A percentile compares a stretch with the other conserved stretches of the same genome.
These are phyloP conservation scores for Etheostoma cragini DNA, from an alignment of 2,113 vertebrate genomes.

Conservation along the genomic window DNA sequence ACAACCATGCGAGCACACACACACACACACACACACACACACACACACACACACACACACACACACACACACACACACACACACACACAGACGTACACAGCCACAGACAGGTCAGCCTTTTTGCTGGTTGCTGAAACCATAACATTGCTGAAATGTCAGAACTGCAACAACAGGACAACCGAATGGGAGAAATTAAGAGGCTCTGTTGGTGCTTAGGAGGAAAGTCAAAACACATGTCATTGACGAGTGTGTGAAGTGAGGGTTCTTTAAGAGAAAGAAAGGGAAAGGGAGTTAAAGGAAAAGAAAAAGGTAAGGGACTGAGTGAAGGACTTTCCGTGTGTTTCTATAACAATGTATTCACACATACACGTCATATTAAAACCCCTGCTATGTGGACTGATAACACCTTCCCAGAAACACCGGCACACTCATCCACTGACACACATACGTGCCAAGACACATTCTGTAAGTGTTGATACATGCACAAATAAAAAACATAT, in stretches of 20 bases:
- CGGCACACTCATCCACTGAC: neutral
- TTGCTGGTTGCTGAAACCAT: slow-evolving; percentile 61
- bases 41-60: neutral
- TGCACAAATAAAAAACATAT: slow-evolving; percentile 54
- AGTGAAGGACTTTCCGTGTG: neutral
- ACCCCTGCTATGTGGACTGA: neutral
- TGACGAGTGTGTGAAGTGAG: slow-evolving; percentile 64
- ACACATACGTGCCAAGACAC: slow-evolving; percentile 9
- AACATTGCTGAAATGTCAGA: slow-evolving; percentile 59
- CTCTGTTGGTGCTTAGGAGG: slow-evolving; percentile 71
- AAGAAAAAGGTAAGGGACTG: neutral
- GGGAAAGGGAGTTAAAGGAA: neutral
- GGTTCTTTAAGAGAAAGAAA: slow-evolving; percentile 21
- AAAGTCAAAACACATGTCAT: slow-evolving; percentile 79
- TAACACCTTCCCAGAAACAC: slow-evolving; percentile 2
- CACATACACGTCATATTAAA: neutral
- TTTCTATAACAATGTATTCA: neutral
- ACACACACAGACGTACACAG: neutral
- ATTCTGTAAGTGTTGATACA: slow-evolving; percentile 18
- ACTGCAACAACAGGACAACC: slow-evolving; percentile 56
- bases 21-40: neutral
- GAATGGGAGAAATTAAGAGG: slow-evolving; percentile 77
- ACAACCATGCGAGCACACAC: too few species aligned
- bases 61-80: neutral
- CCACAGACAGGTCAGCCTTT: slow-evolving; percentile 56